Evolutionary conservation across 2,888 invertebrate species (phyloP).

Genomic region (Idaea aversata): DNA sequence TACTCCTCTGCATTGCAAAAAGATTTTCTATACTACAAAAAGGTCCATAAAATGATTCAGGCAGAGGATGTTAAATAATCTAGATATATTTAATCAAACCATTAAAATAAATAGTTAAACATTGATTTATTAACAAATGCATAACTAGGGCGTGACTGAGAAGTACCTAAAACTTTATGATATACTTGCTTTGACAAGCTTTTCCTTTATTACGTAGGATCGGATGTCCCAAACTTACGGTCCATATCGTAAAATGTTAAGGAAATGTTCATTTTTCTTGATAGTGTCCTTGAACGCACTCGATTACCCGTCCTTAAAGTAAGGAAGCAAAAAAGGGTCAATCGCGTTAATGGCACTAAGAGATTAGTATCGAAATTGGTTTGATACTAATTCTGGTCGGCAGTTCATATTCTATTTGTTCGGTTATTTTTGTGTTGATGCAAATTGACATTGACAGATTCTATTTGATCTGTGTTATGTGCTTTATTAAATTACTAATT

Average conservation of each 20-base stretch:
- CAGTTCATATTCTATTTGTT: background rate
- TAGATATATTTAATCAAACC: no score
- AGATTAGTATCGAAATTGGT: background rate
- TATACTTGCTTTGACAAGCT: background rate
- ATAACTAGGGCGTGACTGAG: no score
- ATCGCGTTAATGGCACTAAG: background rate
- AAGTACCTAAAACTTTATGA: no score
- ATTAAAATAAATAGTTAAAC: no score
- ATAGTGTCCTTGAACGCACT: background rate
- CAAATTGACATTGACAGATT: background rate
- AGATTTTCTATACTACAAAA: no score
- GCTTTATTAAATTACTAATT: background rate
- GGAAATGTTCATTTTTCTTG: background rate
- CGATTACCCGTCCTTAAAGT: background rate
- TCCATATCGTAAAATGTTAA: background rate
- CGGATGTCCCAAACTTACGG: background rate
- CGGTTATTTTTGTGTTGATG: background rate
- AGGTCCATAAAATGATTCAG: no score
- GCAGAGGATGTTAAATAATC: no score
- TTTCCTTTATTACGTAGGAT: background rate
- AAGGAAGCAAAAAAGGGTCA: background rate
- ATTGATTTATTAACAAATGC: no score
- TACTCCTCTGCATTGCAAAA: no score
- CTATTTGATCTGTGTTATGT: background rate
- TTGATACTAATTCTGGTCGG: background rate